Percentiles rank a stretch among this genome's conserved stretches.
Conservation (phyloP, 2,888 invertebrate species). For the Sphaeridia pumilis region DNA sequence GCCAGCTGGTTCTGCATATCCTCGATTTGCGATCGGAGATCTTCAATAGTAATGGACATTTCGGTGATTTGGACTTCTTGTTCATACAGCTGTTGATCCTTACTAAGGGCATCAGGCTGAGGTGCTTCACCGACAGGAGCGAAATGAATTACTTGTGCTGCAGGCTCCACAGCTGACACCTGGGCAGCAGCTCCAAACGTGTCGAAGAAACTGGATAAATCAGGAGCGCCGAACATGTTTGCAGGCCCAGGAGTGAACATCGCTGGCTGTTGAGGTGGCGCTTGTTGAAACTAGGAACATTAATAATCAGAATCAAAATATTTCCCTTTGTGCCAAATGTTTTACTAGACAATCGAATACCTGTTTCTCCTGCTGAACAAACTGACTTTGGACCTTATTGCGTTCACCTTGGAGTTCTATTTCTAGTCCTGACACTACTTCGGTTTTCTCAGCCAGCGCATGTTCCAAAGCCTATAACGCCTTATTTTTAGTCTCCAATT, state of each 20-base stretch:
- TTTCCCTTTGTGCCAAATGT: too few relatives aligned
- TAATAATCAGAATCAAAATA: too few relatives aligned
- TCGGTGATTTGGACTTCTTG: constrained; percentile 18
- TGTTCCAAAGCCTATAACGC: constrained; percentile 40
- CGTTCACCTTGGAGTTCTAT: too few relatives aligned
- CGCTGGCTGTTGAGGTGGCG: neutral
- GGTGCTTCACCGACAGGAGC: neutral
- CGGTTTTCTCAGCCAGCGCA: constrained; percentile 23
- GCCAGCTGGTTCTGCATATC: constrained; percentile 1
- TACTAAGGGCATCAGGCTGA: neutral
- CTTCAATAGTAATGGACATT: constrained; percentile 19
- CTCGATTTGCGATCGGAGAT: constrained; percentile 15
- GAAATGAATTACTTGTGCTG: neutral
- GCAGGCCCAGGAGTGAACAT: neutral
- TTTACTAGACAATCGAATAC: too few relatives aligned
- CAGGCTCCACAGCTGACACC: too few relatives aligned
- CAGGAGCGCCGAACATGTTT: neutral
- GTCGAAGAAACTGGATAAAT: neutral
- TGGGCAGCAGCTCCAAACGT: neutral
- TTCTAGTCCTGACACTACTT: constrained; percentile 12
- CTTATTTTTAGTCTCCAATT: constrained; percentile 45
- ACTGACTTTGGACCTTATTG: too few relatives aligned
- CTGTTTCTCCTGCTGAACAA: too few relatives aligned
- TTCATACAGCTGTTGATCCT: constrained; percentile 18
- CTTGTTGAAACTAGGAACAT: too few relatives aligned